Base-by-base conservation (phyloP, 2,888 invertebrate species). In the Kuschelorhynchus macadamiae region DNA sequence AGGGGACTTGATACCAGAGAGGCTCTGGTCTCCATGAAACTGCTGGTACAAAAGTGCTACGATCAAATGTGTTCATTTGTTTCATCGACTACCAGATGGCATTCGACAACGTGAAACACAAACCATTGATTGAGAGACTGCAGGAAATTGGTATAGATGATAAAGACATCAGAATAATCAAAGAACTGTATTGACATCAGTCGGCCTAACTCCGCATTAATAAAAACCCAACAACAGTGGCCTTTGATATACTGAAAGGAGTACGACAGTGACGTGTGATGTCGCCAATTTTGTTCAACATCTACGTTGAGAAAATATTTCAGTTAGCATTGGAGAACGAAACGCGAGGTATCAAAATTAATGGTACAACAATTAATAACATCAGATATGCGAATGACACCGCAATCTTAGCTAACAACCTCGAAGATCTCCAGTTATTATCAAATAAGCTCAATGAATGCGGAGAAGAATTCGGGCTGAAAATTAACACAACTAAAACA, bases 1-100 rank as follows among this genome's bases (percentile, higher is more conserved):
- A 52, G 47, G 25, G 60, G 46, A 11, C 20, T 70, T 17, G 70
- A 62, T n/a, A 67, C 57, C 11, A 47, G 60, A 63, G 49, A 68
- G 2, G 59, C 64, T n/a, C 30, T 47, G 12, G 21, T 25, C 25
- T 25, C 25, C 3, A 25, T 25, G 25, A 25, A 25, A 25, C 7
- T 25, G 25, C 25, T 25, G 3, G 25, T 25, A 5, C 25, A 25
- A 7, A 25, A 25, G 7, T 25, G 25, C 25, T 25, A 25, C 7
- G 47, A 47, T 12, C 30, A 47, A 47, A 47, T 47, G n/a, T 17
- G 2, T 30, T 17, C 25, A 12, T 47, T 25, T 47, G 25, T 25
- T 47, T 47, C n/a, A 25, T 47, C 14, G 11, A 47, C 25, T 47
- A 21, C 14, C 25, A 25, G 25, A 25, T 5, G 7, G 25, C 25